A percentile compares a stretch with the other conserved stretches of the same genome.
These are phyloP conservation scores for Trachythela sp. DNA, from an alignment of 64 coral and sea anemone genomes.

Conservation along the genomic window DNA sequence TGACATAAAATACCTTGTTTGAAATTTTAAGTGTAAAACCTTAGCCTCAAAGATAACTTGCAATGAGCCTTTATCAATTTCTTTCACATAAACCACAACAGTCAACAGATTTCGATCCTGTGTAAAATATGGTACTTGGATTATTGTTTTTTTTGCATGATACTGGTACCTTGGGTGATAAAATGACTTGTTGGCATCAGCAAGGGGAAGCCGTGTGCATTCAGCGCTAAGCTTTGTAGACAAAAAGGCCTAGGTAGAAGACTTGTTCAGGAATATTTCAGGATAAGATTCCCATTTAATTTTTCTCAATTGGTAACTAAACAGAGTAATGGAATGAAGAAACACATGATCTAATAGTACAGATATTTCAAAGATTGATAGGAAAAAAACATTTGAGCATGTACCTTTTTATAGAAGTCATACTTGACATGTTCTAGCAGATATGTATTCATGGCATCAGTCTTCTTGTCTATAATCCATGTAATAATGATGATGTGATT, in stretches of 20 bases:
- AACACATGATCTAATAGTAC: too few relatives aligned
- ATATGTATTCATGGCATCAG: not conserved
- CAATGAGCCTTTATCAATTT: not conserved
- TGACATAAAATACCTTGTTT: not conserved
- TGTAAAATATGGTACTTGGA: not conserved
- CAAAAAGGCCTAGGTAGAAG: too few relatives aligned
- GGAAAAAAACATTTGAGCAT: too few relatives aligned
- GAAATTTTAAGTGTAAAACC: not conserved
- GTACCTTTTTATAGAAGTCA: conserved; percentile 20
- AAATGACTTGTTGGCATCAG: too few relatives aligned
- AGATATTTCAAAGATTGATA: too few relatives aligned
- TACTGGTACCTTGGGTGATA: too few relatives aligned
- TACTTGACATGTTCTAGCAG: not conserved
- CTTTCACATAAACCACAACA: not conserved
- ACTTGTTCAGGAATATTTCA: too few relatives aligned
- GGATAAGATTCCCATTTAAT: too few relatives aligned
- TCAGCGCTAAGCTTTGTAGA: too few relatives aligned
- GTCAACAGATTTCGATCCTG: not conserved
- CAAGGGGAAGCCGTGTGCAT: too few relatives aligned
- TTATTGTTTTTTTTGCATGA: not conserved
- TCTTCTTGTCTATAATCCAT: not conserved
- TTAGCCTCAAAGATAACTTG: not conserved
- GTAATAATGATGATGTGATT: not conserved
- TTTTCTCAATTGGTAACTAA: too few relatives aligned
- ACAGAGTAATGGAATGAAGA: too few relatives aligned